Evolutionary conservation across 2,888 invertebrate species (phyloP), one percentile per base, ranked within the genome.

Genomic region (Hemicrepidius hirtus): DNA sequence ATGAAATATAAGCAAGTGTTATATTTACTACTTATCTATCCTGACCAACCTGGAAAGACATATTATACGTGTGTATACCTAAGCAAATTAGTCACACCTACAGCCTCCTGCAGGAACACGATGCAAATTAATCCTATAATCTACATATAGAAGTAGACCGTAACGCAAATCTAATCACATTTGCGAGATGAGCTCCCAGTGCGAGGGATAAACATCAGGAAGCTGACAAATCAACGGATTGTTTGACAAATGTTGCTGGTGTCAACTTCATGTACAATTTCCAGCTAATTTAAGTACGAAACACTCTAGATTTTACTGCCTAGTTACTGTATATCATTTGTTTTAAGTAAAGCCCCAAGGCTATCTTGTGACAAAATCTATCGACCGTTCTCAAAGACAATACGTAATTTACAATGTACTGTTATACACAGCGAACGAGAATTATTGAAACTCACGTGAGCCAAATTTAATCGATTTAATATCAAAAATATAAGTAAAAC

Each of bases 91-190:
- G 32, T 32, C 44, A 35, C 37, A 7, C 32, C 57, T 57, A 18
- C 37, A 37, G 10, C 35, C 21, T 37, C 21, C 46, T 44, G 13
- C 41, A 50, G 37, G 44, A 60, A 60, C 68, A 68, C 12, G 59
- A 59, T 70, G 65, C 59, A 59, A 65, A 71, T 71, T 71, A 71
- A 71, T 49, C 50, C 53, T 24, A 71, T 71, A 67, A 67, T 67
- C 67, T 67, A 55, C 57, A 67, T 46, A 67, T 49, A 67, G 57
- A 67, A 67, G 40, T 67, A 59, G 44, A 24, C 50, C 41, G 53
- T 53, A 65, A 65, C 53, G 21, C 50, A 67, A 67, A 67, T 67
- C 67, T 67, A 67, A 67, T 67, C 67, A 59, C 59, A 65, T 55
- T 40, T 37, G 21, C 41, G 65, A 65, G 53, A 65, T 41, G 65